A percentile compares a stretch with the other conserved stretches of the same genome.
These are phyloP conservation scores for Drosophila rellima DNA, from an alignment of 2,888 invertebrate species.

Conservation along the genomic window DNA sequence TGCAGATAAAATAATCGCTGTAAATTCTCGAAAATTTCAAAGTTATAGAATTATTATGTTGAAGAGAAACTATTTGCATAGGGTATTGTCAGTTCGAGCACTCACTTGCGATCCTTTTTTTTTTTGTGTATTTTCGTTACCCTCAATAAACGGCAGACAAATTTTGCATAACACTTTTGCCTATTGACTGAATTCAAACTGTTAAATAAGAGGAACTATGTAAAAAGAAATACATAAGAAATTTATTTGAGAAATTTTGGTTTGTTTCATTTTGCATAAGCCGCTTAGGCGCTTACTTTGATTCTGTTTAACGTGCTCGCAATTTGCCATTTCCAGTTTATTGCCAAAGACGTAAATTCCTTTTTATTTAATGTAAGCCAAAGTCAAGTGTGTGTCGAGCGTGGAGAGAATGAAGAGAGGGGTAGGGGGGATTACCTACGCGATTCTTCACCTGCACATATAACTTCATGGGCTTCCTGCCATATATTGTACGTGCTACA, in stretches of 20 bases:
- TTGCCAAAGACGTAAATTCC: constrained; percentile 68
- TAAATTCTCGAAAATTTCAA: background rate
- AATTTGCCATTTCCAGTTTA: constrained; percentile 66
- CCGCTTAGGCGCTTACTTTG: constrained; percentile 75
- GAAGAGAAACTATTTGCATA: background rate
- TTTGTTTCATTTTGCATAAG: constrained; percentile 70
- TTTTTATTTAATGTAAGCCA: constrained; percentile 72
- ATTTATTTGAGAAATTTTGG: constrained; percentile 28
- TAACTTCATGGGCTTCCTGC: constrained; percentile 43
- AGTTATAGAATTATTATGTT: background rate
- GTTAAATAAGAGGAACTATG: constrained; percentile 44
- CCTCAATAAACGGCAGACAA: constrained; percentile 75
- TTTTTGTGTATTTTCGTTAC: constrained; percentile 54
- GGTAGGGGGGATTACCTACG: background rate
- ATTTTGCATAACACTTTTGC: constrained; percentile 74
- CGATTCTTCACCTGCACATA: constrained; percentile 29
- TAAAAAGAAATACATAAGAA: constrained; percentile 30
- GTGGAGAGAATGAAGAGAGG: too few species aligned
- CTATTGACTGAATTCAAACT: constrained; percentile 55
- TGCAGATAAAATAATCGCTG: background rate
- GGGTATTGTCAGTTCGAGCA: constrained; percentile 6
- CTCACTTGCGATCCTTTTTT: background rate
- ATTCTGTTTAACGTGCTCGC: constrained; percentile 64
- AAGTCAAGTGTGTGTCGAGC: constrained; percentile 17
- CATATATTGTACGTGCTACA: constrained; percentile 50